phyloP scores from a whole-genome alignment of 1,140 invertebrate species.

The Scaptomyza hsui region DNA sequence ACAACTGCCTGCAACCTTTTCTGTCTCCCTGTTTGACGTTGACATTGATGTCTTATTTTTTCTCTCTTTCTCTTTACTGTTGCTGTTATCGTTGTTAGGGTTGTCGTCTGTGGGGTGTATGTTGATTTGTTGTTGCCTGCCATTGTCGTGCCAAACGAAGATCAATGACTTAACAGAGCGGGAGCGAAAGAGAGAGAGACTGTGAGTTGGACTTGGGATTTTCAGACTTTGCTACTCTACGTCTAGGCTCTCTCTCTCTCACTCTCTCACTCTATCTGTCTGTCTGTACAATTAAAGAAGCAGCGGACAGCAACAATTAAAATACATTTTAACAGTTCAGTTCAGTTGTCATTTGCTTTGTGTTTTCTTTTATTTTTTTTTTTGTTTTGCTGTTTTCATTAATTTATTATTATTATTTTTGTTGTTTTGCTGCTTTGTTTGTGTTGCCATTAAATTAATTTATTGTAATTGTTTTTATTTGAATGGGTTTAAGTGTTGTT shows the following conservation, averaged over 20 bases:
- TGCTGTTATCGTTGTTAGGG: slow-evolving; percentile 7
- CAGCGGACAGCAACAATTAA: slow-evolving; percentile 39
- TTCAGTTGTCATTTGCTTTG: slow-evolving; percentile 16
- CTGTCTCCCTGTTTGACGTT: slow-evolving; percentile 26
- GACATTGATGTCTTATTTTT: slow-evolving; percentile 17
- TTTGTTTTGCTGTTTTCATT: slow-evolving; percentile 13
- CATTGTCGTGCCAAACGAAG: slow-evolving; percentile 29
- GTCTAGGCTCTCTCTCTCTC: slow-evolving; percentile 2
- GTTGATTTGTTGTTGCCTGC: slow-evolving; percentile 21
- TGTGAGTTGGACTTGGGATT: slow-evolving; percentile 14
- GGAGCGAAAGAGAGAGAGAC: too few relatives aligned
- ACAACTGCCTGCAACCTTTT: slow-evolving; percentile 21
- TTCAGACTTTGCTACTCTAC: slow-evolving; percentile 4
- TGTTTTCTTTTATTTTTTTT: slow-evolving; percentile 8
- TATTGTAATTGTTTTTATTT: slow-evolving; percentile 53
- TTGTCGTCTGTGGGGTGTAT: slow-evolving; percentile 5
- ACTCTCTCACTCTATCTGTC: slow-evolving; percentile 6
- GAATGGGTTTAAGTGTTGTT: slow-evolving; percentile 19
- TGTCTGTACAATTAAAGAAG: slow-evolving; percentile 11
- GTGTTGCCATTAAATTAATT: slow-evolving; percentile 62
- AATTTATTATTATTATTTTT: slow-evolving; percentile 16
- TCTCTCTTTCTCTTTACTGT: slow-evolving; percentile 6
- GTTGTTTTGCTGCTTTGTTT: slow-evolving; percentile 19
- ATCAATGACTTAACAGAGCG: slow-evolving; percentile 45
- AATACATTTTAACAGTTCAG: slow-evolving; percentile 33